phyloP scores from a whole-genome alignment of 1,140 invertebrate genomes.

The Bombus vancouverensis region DNA sequence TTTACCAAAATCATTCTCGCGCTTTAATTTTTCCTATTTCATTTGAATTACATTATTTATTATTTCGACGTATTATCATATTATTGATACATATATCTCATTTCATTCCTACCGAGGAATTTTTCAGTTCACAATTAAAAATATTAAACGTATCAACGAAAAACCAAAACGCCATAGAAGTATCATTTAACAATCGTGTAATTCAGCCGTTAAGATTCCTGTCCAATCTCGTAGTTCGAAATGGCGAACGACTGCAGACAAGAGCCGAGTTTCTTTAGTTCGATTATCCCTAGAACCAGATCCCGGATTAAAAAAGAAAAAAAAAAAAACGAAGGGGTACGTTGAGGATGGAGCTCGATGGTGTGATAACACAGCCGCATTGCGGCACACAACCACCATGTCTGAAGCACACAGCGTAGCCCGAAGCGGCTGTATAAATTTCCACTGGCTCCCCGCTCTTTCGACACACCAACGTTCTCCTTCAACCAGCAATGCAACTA shows the following conservation, averaged over 20 bases:
- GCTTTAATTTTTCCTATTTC: no score
- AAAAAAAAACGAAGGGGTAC: conserved; percentile 7
- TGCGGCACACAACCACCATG: conserved; percentile 69
- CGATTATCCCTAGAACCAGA: neutral
- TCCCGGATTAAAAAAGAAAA: conserved; percentile 9
- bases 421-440: conserved; percentile 60
- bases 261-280: neutral
- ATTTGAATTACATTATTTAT: no score
- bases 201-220: neutral
- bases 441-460: conserved; percentile 8
- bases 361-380: conserved; percentile 73
- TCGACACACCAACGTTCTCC: conserved; percentile 4
- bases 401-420: conserved; percentile 59
- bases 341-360: conserved; percentile 60
- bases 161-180: no score
- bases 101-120: no score
- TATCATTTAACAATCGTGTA: neutral
- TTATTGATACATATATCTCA: no score
- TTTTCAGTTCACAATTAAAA: no score
- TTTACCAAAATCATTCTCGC: no score
- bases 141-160: neutral
- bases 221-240: neutral
- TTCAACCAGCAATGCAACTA: neutral
- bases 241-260: neutral
- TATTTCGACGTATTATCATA: no score